These are phyloP conservation scores for Tupaia chinensis DNA, from an alignment of 2,113 vertebrate genomes.

Conservation along the genomic window DNA sequence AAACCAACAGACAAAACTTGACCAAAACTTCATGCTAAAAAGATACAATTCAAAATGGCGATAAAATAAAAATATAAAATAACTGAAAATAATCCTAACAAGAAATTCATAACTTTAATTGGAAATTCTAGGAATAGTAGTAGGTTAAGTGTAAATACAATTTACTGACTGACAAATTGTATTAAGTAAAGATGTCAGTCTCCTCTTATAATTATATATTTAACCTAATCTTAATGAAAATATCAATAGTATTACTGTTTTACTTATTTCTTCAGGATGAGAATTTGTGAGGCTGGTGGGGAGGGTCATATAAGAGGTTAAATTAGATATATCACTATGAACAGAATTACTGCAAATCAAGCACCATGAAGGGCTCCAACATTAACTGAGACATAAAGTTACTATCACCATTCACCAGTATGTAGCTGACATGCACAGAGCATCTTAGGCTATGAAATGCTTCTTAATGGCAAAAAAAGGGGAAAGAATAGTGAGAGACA, in stretches of 20 bases:
- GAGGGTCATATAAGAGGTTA: neutral
- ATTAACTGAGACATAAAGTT: neutral
- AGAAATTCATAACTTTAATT: neutral
- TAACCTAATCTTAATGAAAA: neutral
- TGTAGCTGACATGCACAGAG: neutral
- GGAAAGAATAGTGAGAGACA: neutral
- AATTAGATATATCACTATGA: neutral
- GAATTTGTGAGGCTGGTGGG: neutral
- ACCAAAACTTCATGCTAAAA: neutral
- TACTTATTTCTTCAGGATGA: neutral
- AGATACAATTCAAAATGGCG: neutral
- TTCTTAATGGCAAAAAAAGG: neutral
- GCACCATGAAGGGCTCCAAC: neutral
- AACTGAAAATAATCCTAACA: neutral
- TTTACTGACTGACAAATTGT: neutral
- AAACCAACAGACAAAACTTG: neutral
- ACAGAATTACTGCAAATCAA: neutral
- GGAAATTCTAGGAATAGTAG: neutral
- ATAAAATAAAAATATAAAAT: slow-evolving; percentile 31
- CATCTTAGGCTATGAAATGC: neutral
- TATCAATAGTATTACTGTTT: neutral
- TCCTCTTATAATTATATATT: neutral
- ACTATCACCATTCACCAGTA: neutral
- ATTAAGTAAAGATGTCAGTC: neutral
- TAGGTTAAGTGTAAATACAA: neutral